Evolutionary conservation across 2,113 vertebrate genomes (phyloP), one percentile per base, ranked within the genome.

Genomic region (Phylloscopus trochilus): DNA sequence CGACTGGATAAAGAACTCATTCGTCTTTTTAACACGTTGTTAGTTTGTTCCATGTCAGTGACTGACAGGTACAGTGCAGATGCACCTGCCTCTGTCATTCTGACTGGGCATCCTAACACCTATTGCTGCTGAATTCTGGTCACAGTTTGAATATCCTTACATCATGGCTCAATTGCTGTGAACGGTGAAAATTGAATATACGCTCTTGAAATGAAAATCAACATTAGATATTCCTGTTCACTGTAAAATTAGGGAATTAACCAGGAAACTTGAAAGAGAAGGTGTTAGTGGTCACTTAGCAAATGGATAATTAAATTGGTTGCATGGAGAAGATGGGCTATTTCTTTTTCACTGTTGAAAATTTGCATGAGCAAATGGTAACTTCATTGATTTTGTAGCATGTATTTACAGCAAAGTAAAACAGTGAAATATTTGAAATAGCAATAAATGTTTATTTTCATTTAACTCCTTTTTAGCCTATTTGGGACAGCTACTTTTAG

Each of bases 1-100:
- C 98, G 98, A 39, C 98, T 99, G 37, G 99, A 99, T 97, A 99
- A 98, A 94, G 99, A 99, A 56, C 97, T 99, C 93, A 97, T 97
- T 35, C 35, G 51, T 41, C 98, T 99, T 92, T 99, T 99, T 95
- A 99, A 97, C 88, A 97, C 95, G 6, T 56, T 99, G 82, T 97
- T 99, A 37, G 97, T 98, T 89, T 89, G 95, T 44, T 98, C 98
- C 19, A 17, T 91, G 70, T 95, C 96, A n/a, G 97, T 98, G 76
- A 97, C 98, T 66, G 98, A 99, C 98, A 99, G 99, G 99, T 99
- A 97, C 56, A 11, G 82, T 83, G 63, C 78, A 76, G 84, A 75
- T 74, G 47, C 73, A 24, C 33, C 41, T 90, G 20, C 11, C 51
- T 7, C 2, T 73, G 49, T 53, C 23, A 53, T 70, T 74, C 63